Evolutionary conservation across 2,888 invertebrate genomes (phyloP), one percentile per base, ranked within the genome.

Genomic region (Drosophila tanythrix): DNA sequence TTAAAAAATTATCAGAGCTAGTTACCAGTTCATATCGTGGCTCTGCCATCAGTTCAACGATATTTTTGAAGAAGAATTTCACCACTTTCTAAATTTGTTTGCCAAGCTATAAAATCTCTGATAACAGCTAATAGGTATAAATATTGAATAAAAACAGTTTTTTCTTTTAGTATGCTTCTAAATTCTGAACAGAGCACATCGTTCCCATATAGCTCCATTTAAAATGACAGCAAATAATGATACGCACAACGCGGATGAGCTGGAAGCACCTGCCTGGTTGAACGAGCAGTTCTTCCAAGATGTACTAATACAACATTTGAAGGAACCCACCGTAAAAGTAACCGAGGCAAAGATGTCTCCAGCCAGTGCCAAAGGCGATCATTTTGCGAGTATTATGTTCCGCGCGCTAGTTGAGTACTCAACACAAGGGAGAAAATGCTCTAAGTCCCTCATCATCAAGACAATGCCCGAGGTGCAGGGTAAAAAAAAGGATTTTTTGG

Each of bases 301-400:
- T 7, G 56, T 58, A 18, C 40, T 76, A 1, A 13, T 21, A 4
- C 4, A 63, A 33, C 25, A 64, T 21, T 27, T 51, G 3, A 63
- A 61, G 6, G 53, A 77, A 76, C 0, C 51, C 1, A 63, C 50
- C 15, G 21, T 88, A 0, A 53, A 59, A 56, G 69, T 88, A 13
- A 53, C 38, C 2, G 43, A 64, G 2, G 11, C 76, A 2, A 57
- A 66, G 8, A 53, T 70, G 56, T 78, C 81, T 1, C 89, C 86
- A 33, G 86, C 86, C 13, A 74, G 72, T 31, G 71, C 53, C 4
- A 87, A 81, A 46, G 90, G 89, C 0, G 89, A 89, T 53, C 91
- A 89, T 66, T 90, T 76, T 68, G 90, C 82, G 11, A 91, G 91
- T 66, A 53, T 89, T 2, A 89, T 89, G 87, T 90, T 91, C 31